phyloP scores from a whole-genome alignment of 2,888 invertebrate species.

The Pachliopta kotzebuea region DNA sequence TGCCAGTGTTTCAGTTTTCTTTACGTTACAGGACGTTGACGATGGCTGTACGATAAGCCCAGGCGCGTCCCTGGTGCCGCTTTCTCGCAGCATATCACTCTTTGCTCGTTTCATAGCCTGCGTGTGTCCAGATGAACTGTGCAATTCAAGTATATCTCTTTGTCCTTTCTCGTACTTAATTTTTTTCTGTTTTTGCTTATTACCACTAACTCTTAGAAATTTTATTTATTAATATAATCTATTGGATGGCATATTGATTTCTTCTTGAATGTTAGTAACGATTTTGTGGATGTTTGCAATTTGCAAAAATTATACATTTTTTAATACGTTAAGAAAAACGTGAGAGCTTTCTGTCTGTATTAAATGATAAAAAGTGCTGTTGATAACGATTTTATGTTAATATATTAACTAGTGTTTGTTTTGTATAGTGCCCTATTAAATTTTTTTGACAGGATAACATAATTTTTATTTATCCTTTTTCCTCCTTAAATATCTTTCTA shows the following conservation, averaged over 20 bases:
- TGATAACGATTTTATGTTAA: too few relatives aligned
- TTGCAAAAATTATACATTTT: not conserved
- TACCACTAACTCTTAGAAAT: not conserved
- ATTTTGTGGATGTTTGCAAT: not conserved
- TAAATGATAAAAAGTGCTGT: too few relatives aligned
- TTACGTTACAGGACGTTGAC: constrained; percentile 46
- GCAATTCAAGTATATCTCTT: constrained; percentile 41
- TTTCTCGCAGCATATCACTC: constrained; percentile 60
- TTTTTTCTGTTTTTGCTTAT: not conserved
- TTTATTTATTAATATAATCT: not conserved
- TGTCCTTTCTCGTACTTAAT: not conserved
- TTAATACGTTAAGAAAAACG: not conserved
- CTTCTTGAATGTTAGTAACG: not conserved
- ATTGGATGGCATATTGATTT: not conserved
- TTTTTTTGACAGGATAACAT: not conserved
- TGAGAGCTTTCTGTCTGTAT: not conserved
- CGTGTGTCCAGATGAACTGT: constrained; percentile 59
- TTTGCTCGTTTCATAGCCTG: constrained; percentile 66
- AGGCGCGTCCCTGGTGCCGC: constrained; percentile 57
- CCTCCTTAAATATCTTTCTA: not conserved
- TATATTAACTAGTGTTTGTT: not conserved
- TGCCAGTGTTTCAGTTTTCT: not conserved
- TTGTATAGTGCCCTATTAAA: not conserved
- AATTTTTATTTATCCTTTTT: not conserved
- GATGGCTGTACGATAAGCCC: constrained; percentile 62